phyloP scores from a whole-genome alignment of 2,797 vertebrate genomes.

The Novumbra hubbsi region DNA sequence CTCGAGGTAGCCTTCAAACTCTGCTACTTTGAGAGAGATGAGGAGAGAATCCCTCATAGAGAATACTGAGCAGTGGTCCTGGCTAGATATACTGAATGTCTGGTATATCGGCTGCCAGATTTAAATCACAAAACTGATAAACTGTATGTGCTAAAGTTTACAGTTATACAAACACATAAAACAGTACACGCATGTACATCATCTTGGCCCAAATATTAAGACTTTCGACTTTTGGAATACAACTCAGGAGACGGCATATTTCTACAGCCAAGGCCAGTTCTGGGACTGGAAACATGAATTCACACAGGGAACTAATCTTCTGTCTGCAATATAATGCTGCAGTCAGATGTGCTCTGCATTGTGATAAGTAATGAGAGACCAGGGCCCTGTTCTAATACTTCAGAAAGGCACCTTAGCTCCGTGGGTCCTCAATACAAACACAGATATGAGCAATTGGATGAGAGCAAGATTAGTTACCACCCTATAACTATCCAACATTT shows the following conservation, averaged over 20 bases:
- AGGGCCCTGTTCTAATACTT: constrained; percentile 10
- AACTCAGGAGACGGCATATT: neutral
- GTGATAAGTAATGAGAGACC: constrained; percentile 51
- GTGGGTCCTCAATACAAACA: neutral
- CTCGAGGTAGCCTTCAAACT: neutral
- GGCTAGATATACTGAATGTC: neutral
- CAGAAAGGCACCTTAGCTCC: neutral
- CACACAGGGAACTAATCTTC: neutral
- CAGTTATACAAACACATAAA: neutral
- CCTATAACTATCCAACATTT: neutral
- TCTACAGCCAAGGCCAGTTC: neutral
- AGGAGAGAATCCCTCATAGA: neutral
- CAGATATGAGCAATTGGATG: neutral
- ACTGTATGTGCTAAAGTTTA: neutral
- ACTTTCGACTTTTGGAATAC: neutral
- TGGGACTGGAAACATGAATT: constrained; percentile 3
- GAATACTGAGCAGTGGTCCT: neutral
- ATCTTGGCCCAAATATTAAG: neutral
- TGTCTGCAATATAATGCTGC: constrained; percentile 48
- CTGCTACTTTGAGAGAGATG: neutral
- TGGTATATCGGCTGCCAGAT: neutral
- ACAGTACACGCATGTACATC: neutral
- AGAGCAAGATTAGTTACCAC: neutral
- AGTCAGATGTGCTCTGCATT: constrained; percentile 72
- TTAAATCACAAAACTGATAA: neutral